A percentile compares a stretch with the other conserved stretches of the same genome.
Conservation (phyloP, 2,113 vertebrate genomes). For the Piprites chloris region DNA sequence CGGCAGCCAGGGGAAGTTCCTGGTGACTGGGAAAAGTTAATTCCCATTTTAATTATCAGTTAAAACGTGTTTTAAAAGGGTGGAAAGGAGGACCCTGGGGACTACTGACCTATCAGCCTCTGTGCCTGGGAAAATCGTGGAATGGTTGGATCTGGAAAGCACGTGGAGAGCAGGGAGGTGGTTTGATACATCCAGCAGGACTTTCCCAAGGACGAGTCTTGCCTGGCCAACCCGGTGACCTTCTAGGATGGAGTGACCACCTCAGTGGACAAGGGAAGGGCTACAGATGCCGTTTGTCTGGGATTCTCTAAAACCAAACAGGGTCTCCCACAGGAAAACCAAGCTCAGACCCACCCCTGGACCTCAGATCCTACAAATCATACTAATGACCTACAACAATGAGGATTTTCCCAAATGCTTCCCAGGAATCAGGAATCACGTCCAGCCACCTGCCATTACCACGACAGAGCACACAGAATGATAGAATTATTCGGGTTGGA, state of each 20-base stretch:
- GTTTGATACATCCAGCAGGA: background rate
- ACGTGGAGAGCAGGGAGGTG: background rate
- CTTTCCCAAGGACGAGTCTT: background rate
- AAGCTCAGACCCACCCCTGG: background rate
- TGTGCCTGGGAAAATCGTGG: background rate
- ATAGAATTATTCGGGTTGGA: background rate
- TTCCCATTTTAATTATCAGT: background rate
- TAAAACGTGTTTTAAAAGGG: background rate
- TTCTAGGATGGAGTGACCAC: background rate
- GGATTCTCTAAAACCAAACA: background rate
- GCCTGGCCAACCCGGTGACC: background rate
- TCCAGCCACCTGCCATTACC: background rate
- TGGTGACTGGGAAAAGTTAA: background rate
- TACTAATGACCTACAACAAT: background rate
- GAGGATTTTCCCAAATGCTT: background rate
- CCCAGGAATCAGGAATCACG: background rate
- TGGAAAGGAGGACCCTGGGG: too few species aligned
- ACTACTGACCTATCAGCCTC: background rate
- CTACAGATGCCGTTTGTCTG: background rate
- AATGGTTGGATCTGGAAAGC: background rate
- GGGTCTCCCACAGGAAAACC: background rate
- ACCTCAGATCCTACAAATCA: too few species aligned
- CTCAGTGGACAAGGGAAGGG: background rate
- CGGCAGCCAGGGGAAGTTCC: background rate
- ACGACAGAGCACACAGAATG: fast-evolving